Evolutionary conservation across 2,888 invertebrate species (phyloP).

Genomic region (Acanthosoma haemorrhoidale): DNA sequence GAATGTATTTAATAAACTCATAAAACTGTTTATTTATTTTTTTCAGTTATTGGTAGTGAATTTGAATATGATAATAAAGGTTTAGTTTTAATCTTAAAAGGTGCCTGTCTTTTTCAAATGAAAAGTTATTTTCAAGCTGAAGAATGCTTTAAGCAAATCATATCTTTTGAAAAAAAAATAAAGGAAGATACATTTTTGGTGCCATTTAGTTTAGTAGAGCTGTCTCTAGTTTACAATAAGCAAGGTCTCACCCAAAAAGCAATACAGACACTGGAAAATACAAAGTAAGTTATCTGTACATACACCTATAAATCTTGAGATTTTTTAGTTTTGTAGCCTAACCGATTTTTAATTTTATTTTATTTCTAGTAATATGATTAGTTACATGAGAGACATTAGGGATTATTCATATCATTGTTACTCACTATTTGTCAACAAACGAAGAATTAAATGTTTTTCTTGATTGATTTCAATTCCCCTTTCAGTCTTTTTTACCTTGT

Average conservation of each 20-base stretch:
- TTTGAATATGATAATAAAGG: conserved; percentile 60
- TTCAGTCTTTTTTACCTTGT: no score
- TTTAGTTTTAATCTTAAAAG: conserved; percentile 71
- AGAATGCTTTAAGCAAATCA: conserved; percentile 60
- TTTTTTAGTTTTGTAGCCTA: no score
- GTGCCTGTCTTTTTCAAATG: conserved; percentile 75
- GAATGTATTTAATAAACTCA: no score
- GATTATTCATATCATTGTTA: no score
- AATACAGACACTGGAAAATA: conserved; percentile 67
- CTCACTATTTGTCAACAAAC: no score
- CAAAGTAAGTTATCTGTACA: conserved; percentile 64
- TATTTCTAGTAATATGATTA: no score
- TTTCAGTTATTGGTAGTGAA: conserved; percentile 30
- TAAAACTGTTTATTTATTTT: no score
- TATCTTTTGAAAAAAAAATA: conserved; percentile 63
- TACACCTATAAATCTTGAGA: background rate
- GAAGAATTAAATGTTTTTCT: no score
- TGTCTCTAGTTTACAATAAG: conserved; percentile 71
- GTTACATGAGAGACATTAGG: no score
- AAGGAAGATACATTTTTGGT: conserved; percentile 77
- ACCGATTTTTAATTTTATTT: no score
- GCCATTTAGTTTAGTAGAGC: conserved; percentile 80
- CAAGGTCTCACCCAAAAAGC: conserved; percentile 64
- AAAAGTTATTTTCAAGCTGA: conserved; percentile 71
- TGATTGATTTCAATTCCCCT: no score